Evolutionary conservation across 2,797 vertebrate genomes (phyloP).

Genomic region (Acanthornis magna): DNA sequence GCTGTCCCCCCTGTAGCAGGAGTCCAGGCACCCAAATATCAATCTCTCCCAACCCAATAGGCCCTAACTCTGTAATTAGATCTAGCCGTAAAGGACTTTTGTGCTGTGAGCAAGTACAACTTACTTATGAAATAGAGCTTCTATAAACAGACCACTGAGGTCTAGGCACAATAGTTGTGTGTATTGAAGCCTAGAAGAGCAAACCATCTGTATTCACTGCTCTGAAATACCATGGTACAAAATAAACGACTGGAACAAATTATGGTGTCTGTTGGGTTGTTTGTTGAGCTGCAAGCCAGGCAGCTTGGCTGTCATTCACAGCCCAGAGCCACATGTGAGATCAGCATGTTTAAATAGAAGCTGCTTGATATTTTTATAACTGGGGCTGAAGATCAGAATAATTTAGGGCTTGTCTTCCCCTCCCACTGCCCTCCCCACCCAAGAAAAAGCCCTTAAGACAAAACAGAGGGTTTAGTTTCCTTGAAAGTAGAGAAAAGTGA

Average conservation of each 20-base stretch:
- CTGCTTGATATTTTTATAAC: background rate
- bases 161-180: slow-evolving; percentile 51
- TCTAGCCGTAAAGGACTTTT: slow-evolving; percentile 58
- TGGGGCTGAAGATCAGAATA: background rate
- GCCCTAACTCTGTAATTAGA: slow-evolving; percentile 63
- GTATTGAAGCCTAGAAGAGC: slow-evolving; percentile 50
- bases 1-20: slow-evolving; percentile 46
- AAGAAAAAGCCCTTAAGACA: background rate
- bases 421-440: fast-evolving
- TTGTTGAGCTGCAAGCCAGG: background rate
- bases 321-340: background rate
- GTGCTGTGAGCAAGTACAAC: slow-evolving; percentile 55
- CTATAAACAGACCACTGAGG: slow-evolving; percentile 39
- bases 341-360: background rate
- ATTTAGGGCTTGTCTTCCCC: background rate
- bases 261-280: background rate
- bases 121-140: slow-evolving; percentile 56
- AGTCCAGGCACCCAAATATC: slow-evolving; percentile 39
- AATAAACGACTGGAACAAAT: slow-evolving; percentile 57
- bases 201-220: slow-evolving; percentile 53
- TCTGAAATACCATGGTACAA: slow-evolving; percentile 44
- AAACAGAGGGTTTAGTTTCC: background rate
- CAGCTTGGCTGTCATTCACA: background rate
- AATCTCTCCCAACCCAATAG: slow-evolving; percentile 22
- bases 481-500: background rate